Base-by-base conservation (phyloP, 2,113 vertebrate genomes). In the Forbesichthys agassizii region DNA sequence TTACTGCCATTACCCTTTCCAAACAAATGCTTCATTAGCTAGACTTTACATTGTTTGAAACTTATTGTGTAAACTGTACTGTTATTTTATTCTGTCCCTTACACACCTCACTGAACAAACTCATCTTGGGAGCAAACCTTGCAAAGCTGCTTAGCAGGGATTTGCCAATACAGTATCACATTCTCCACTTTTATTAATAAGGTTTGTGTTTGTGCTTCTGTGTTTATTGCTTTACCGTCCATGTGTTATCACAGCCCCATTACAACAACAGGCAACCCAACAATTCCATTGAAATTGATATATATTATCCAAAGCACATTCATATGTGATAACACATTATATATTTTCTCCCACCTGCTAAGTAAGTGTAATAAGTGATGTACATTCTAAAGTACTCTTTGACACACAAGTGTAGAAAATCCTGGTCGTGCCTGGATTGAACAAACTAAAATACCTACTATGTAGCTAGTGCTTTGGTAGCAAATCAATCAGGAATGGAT, bases 111-210 rank as follows among this genome's bases (percentile, higher is more conserved):
- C 69, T 82, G 83, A 82, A 66, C 84, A 69, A 84, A 85, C 79
- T 85, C 64, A 83, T 85, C 81, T 75, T 69, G 75, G 27, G 58
- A 27, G 27, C 27, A 27, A 27, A 27, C 27, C 27, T 27, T 74
- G 73, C 62, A 88, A 91, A 91, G 88, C 85, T 78, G 84, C 89
- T 91, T 90, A 90, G 51, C 46, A 4, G 69, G 79, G 90, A 89
- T 89, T 90, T 89, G 81, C 75, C 73, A 53, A 62, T 74, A 63
- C 52, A 64, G 75, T 86, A 79, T 83, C 69, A 78, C 72, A 73
- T 74, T 81, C 79, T 60, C 76, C 65, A 12, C 66, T 48, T 72
- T 53, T 62, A n/a, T 54, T 61, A 20, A 48, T 33, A 48, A 48
- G 60, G 55, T 36, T 56, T 53, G 27, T 54, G 70, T 61, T 60